phyloP scores from a whole-genome alignment of 2,888 invertebrate genomes.

The Orchestes rusci region DNA sequence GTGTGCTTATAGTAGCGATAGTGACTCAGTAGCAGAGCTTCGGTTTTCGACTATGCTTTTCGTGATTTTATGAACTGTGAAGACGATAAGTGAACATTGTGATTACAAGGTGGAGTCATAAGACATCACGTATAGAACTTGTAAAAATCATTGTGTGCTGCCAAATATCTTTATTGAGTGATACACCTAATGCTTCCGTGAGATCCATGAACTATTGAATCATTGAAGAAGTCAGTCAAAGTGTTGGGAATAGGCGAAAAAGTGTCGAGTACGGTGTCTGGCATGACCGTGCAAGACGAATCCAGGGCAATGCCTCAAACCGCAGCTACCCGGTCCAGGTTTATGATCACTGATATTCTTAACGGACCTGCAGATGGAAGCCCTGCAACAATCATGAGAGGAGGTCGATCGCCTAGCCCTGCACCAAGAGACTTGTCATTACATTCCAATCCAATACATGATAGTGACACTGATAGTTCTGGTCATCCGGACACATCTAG shows the following conservation, averaged over 20 bases:
- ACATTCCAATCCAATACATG: slow-evolving; percentile 44
- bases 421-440: slow-evolving; percentile 51
- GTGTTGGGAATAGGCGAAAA: slow-evolving; percentile 43
- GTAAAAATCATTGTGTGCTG: too few relatives aligned
- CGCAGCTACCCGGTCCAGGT: slow-evolving; percentile 62
- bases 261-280: slow-evolving; percentile 42
- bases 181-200: too few relatives aligned
- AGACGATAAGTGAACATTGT: too few relatives aligned
- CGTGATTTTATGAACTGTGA: too few relatives aligned
- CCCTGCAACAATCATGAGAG: slow-evolving; percentile 47
- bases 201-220: slow-evolving; percentile 2
- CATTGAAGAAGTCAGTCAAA: slow-evolving; percentile 29
- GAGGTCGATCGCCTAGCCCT: slow-evolving; percentile 47
- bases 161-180: too few relatives aligned
- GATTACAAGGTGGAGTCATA: too few relatives aligned
- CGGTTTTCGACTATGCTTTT: too few relatives aligned
- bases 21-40: too few relatives aligned
- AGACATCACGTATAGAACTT: too few relatives aligned
- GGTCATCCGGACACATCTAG: slow-evolving; percentile 50
- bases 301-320: slow-evolving; percentile 43
- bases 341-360: slow-evolving; percentile 87
- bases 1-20: too few relatives aligned
- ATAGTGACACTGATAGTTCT: slow-evolving; percentile 50
- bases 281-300: slow-evolving; percentile 47
- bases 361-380: slow-evolving; percentile 53